Evolutionary conservation across 1,140 invertebrate genomes (phyloP).

Genomic region (Orchestia grillus): DNA sequence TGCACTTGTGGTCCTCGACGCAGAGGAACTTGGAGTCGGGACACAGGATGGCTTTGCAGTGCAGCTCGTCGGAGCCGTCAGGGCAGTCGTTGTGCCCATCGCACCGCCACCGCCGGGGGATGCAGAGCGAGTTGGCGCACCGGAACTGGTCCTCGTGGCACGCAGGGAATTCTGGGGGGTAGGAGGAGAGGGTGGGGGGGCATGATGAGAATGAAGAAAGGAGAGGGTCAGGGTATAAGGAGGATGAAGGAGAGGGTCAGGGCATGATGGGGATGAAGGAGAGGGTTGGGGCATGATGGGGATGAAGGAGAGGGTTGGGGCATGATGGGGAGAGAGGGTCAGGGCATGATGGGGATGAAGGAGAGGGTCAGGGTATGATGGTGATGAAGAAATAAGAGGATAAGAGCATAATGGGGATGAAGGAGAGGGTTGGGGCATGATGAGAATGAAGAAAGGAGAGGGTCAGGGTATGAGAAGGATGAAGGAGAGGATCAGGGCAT

Average conservation of each 20-base stretch:
- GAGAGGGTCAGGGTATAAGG: neutral
- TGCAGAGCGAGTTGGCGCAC: conserved; percentile 93
- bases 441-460: neutral
- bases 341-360: neutral
- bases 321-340: neutral
- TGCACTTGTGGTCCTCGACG: conserved; percentile 84
- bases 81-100: conserved; percentile 73
- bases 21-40: conserved; percentile 93
- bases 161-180: conserved; percentile 82
- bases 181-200: neutral
- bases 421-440: neutral
- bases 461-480: too few relatives aligned
- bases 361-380: neutral
- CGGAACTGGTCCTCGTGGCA: conserved; percentile 93
- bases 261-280: neutral
- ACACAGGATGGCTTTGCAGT: conserved; percentile 90
- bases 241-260: neutral
- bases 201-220: neutral
- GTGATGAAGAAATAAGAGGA: neutral
- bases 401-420: neutral
- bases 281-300: neutral
- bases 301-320: neutral
- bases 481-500: neutral
- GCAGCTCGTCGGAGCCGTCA: conserved; percentile 82
- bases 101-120: conserved; percentile 78